Evolutionary conservation across 2,888 invertebrate species (phyloP).

Genomic region (Nomada lathburiana): DNA sequence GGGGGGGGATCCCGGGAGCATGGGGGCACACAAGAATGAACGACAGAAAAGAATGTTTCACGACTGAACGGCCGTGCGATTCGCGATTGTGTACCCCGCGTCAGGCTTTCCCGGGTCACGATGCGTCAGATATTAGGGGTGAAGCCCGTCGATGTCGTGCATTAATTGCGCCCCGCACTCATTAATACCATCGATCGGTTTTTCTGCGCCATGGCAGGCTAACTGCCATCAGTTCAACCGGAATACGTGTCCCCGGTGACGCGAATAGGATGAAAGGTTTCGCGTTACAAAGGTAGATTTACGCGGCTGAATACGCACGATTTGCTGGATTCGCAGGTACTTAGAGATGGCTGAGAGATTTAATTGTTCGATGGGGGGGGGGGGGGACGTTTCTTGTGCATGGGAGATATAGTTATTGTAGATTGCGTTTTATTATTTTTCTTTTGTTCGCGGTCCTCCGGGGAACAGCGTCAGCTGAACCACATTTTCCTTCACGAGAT

Average conservation of each 20-base stretch:
- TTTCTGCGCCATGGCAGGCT: background rate
- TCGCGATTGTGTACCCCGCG: background rate
- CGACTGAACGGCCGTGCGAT: conserved; percentile 15
- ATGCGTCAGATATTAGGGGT: conserved; percentile 53
- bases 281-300: conserved; percentile 8
- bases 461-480: too few species aligned
- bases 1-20: background rate
- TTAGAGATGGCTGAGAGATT: background rate
- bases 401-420: background rate
- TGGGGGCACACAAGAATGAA: background rate
- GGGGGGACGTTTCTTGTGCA: background rate
- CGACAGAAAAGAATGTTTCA: background rate
- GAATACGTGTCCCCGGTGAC: conserved; percentile 11
- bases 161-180: conserved; percentile 39
- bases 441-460: too few species aligned
- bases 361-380: background rate
- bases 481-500: too few species aligned
- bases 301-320: conserved; percentile 4
- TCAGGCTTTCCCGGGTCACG: conserved; percentile 27
- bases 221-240: too few species aligned
- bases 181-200: conserved; percentile 51
- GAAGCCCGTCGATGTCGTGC: conserved; percentile 19
- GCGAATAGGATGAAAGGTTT: conserved; percentile 16
- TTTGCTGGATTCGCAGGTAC: background rate
- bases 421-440: background rate